phyloP scores from a whole-genome alignment of 1,140 invertebrate genomes.

The Bicyclus anynana region DNA sequence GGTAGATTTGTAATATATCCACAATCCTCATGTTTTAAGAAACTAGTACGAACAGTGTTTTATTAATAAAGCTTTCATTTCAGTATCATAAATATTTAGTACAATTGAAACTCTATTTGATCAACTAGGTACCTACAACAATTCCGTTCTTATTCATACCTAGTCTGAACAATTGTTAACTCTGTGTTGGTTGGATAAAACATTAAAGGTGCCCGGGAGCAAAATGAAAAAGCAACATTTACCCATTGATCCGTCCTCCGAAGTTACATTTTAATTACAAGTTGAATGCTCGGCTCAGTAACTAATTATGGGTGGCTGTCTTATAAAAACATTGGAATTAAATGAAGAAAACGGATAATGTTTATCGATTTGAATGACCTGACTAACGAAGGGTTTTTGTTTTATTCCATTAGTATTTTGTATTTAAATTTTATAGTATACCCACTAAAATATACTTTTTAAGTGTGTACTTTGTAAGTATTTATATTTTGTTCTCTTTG shows the following conservation, averaged over 20 bases:
- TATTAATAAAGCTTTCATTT: too few species aligned
- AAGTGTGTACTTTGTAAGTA: too few species aligned
- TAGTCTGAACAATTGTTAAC: conserved; percentile 2
- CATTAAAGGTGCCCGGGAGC: conserved; percentile 31
- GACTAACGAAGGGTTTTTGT: not conserved
- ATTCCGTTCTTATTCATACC: not conserved
- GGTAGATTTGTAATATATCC: too few species aligned
- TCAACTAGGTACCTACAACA: not conserved
- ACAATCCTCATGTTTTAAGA: too few species aligned
- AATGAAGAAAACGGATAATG: not conserved
- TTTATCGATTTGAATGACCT: not conserved
- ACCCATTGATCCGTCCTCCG: conserved; percentile 41
- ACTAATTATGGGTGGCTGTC: conserved; percentile 9
- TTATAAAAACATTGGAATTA: not conserved
- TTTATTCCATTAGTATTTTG: too few species aligned
- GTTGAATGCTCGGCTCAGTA: conserved; percentile 32
- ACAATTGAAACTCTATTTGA: too few species aligned
- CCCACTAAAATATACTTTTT: too few species aligned
- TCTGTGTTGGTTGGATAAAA: conserved; percentile 6
- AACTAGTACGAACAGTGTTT: too few species aligned
- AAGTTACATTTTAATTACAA: conserved; percentile 62
- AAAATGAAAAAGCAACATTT: conserved; percentile 63
- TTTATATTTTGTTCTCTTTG: too few species aligned
- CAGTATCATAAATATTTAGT: not conserved
- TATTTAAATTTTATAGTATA: too few species aligned